These are phyloP conservation scores for Trachelus troglodyta DNA, from an alignment of 2,888 invertebrate species.

Conservation along the genomic window DNA sequence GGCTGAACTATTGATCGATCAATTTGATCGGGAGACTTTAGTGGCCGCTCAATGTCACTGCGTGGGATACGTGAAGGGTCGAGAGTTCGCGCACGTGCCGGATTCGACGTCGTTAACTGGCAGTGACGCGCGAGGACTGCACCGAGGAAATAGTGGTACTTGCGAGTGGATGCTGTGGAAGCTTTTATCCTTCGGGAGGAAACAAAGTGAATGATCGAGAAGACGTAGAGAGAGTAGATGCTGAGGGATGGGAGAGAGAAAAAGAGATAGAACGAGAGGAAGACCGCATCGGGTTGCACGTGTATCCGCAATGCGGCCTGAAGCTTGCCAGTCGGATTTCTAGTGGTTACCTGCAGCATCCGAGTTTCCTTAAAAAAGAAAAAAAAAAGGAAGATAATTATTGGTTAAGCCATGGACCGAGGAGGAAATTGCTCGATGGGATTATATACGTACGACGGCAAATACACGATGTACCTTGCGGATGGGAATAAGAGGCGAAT, in stretches of 20 bases:
- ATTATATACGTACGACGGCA: not conserved
- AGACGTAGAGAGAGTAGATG: not conserved
- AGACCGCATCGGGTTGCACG: conserved; percentile 32
- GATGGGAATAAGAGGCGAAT: not conserved
- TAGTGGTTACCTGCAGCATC: not conserved
- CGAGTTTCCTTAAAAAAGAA: not conserved
- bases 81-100: conserved; percentile 30
- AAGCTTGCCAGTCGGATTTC: conserved; percentile 32
- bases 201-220: not conserved
- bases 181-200: not conserved
- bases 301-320: conserved; percentile 54
- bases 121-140: conserved; percentile 11
- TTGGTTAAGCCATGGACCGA: conserved; percentile 5
- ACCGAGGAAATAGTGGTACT: not conserved
- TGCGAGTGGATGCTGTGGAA: not conserved
- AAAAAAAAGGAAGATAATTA: conserved; percentile 24
- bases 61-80: conserved; percentile 11
- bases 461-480: not conserved
- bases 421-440: not conserved
- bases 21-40: not conserved
- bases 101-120: conserved; percentile 10
- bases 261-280: conserved; percentile 8
- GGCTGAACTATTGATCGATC: not conserved
- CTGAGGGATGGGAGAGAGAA: conserved; percentile 12
- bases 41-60: not conserved